Percentiles rank a stretch among this genome's conserved stretches.
phyloP scores from a whole-genome alignment of 2,888 invertebrate species.

The Drosophila macrospina region DNA sequence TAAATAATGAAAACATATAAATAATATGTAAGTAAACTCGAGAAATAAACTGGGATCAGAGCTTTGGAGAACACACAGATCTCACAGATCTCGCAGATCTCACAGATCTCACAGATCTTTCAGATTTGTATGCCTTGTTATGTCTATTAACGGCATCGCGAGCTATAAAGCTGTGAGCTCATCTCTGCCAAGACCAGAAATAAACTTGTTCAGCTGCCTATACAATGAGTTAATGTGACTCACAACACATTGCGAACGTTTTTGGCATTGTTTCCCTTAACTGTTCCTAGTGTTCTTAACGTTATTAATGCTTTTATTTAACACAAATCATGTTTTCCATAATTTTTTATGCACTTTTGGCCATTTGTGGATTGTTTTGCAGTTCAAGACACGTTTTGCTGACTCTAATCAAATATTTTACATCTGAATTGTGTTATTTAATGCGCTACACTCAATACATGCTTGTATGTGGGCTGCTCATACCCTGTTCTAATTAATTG shows the following conservation, averaged over 20 bases:
- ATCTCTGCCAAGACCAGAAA: constrained; percentile 52
- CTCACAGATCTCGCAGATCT: not conserved
- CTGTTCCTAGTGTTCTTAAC: constrained; percentile 35
- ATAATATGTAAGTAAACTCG: constrained; percentile 32
- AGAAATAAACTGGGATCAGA: constrained; percentile 21
- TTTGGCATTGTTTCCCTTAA: constrained; percentile 46
- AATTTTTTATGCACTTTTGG: constrained; percentile 51
- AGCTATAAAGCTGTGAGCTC: constrained; percentile 58
- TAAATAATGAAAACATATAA: constrained; percentile 22
- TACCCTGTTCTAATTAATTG: constrained; percentile 2
- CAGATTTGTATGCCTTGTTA: constrained; percentile 13
- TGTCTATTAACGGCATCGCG: constrained; percentile 61
- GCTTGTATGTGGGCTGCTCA: constrained; percentile 28
- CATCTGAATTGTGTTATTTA: constrained; percentile 22
- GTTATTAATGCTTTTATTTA: constrained; percentile 28
- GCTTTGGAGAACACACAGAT: not conserved
- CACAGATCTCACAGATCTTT: not conserved
- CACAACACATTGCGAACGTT: constrained; percentile 28
- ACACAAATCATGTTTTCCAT: constrained; percentile 47
- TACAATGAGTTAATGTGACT: constrained; percentile 36
- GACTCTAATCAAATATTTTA: constrained; percentile 40
- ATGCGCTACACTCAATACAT: constrained; percentile 6
- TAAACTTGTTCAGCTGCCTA: constrained; percentile 48
- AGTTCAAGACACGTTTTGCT: constrained; percentile 53
- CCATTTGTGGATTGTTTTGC: constrained; percentile 8